Base-by-base conservation (phyloP, 2,113 vertebrate species). In the Eclectus roratus region DNA sequence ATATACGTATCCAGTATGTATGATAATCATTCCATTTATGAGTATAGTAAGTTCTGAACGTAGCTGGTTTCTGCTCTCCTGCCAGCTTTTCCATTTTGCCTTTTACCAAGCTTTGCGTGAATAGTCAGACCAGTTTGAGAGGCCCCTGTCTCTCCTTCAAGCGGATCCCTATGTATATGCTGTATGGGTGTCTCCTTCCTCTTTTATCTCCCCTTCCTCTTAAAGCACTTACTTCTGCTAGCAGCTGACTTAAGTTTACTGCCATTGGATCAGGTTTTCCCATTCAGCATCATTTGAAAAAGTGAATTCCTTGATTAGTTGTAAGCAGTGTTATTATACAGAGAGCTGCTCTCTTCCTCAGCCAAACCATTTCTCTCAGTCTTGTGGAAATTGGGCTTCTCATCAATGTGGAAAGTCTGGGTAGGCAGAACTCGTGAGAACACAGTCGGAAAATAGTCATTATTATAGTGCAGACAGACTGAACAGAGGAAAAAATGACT, bases 381-480 rank as follows among this genome's bases (percentile, higher is more conserved):
- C n/a, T 87, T 76, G 35, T 1, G 53, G 74, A 94, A 94, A 82
- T 68, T 21, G 0, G 71, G 39, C 52, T 92, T 13, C 73, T 80
- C 70, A 53, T 55, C 39, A 1, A 35, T 71, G 43, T 60, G 76
- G 85, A 96, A 95, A 91, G 31, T 93, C 31, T 89, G 91, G 84
- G 66, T 82, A 58, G 58, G 60, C n/a, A 82, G 53, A 93, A 89
- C 55, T 3, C 1, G 33, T 35, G 43, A 88, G 29, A 91, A 35
- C n/a, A 71, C 18, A 74, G 71, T 58, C 91, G 79, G 74, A 89
- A 96, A 96, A 85, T 20, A 61, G 37, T 91, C 77, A 50, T 91
- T 89, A 55, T 33, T 89, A 50, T 33, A 61, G 41, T 24, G 27
- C 60, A 83, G 71, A 70, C 3, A 17, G 61, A 65, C 25, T 35